phyloP scores from a whole-genome alignment of 1,140 invertebrate genomes.

The Cotesia typhae region DNA sequence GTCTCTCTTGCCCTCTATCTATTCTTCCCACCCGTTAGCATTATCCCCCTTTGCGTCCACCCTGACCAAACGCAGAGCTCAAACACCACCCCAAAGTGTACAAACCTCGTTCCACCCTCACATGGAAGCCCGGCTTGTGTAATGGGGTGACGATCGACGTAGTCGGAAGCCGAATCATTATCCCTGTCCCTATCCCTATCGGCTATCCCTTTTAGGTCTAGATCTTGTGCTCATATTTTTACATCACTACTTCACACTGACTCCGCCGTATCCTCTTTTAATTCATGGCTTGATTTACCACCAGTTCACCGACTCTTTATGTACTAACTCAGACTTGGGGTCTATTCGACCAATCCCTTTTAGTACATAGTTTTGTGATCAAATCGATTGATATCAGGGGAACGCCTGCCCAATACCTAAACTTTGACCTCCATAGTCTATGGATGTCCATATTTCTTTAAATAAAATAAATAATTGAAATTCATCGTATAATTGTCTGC shows the following conservation, averaged over 20 bases:
- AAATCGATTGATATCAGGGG: constrained; percentile 29
- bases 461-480: constrained; percentile 1
- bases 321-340: constrained; percentile 17
- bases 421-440: constrained; percentile 15
- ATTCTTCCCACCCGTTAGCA: constrained; percentile 1
- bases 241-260: constrained; percentile 22
- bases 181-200: constrained; percentile 31
- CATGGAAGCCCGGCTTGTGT: constrained; percentile 35
- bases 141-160: constrained; percentile 49
- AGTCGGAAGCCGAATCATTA: constrained; percentile 36
- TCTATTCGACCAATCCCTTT: constrained; percentile 35
- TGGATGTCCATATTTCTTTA: neutral
- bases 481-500: neutral
- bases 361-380: constrained; percentile 37
- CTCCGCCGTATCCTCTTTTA: constrained; percentile 24
- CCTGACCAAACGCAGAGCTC: constrained; percentile 34
- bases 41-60: constrained; percentile 36
- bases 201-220: constrained; percentile 10
- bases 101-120: constrained; percentile 34
- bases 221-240: constrained; percentile 15
- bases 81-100: constrained; percentile 38
- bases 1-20: constrained; percentile 11
- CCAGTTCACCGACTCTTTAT: constrained; percentile 14
- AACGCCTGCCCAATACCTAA: constrained; percentile 26
- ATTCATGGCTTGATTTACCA: constrained; percentile 34